Evolutionary conservation across 2,888 invertebrate species (phyloP), one percentile per base, ranked within the genome.

Genomic region (Operophtera brumata): DNA sequence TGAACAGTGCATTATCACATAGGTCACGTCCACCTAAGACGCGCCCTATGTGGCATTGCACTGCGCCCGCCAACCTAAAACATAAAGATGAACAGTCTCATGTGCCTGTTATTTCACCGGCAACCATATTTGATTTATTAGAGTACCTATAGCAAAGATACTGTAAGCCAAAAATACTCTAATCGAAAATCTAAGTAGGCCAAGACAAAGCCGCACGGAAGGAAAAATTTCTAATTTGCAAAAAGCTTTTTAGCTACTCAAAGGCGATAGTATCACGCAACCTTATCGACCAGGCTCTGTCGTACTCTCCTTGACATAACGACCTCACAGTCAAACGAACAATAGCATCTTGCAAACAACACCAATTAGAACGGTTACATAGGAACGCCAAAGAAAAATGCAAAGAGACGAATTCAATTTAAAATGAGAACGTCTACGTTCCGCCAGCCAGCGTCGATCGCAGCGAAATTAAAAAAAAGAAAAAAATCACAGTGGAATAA

Each of bases 351-450:
- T 84, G 84, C 81, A 86, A 82, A 86, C 84, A 77, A 84, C 87
- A 77, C 84, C 87, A 87, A 89, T 89, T 89, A 89, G 84, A 86
- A 81, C 78, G 75, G 82, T 82, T 80, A 75, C 74, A 73, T 77
- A 78, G 75, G 70, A 75, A 77, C 70, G 71, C 72, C 68, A 78
- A 78, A 77, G 80, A 81, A 82, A 81, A 85, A 84, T 83, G 80
- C 81, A 84, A 84, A 82, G 77, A 75, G 77, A 81, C 80, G 80
- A 76, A 84, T 87, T 86, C 86, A 87, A 87, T 89, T 87, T 82
- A 78, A 89, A 87, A 87, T 86, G 84, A 89, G 87, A 84, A 82
- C 81, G 86, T 86, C 87, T 86, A 79, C 87, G 86, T 84, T 84
- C 84, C 83, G 78, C 78, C 72, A 75, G 79, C 77, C 82, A 80